Percentiles rank a stretch among this genome's conserved stretches.
phyloP scores from a whole-genome alignment of 2,797 vertebrate genomes.

The Phylloscopus collybita region DNA sequence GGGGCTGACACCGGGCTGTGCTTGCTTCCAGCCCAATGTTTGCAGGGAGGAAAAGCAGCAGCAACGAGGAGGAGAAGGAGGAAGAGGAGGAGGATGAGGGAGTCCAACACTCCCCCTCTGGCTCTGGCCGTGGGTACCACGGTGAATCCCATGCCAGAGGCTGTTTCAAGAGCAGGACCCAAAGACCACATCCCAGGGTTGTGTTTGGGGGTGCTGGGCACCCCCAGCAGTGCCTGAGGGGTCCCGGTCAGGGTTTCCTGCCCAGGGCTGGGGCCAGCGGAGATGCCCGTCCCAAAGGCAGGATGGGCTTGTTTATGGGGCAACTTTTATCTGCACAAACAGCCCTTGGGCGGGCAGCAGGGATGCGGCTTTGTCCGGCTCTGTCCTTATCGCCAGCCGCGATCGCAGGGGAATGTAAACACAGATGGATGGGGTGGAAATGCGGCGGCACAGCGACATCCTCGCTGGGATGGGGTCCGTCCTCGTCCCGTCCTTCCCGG shows the following conservation, averaged over 20 bases:
- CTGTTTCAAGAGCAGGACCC: not conserved
- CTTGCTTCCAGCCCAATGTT: not conserved
- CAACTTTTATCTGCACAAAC: conserved; percentile 35
- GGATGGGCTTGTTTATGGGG: conserved; percentile 64
- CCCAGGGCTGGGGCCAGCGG: not conserved
- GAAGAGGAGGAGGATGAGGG: not conserved
- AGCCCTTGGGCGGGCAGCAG: conserved; percentile 4
- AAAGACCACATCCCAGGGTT: accelerated
- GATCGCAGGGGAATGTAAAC: conserved; percentile 59
- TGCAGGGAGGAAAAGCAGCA: not conserved
- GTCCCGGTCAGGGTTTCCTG: not conserved
- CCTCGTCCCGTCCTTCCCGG: accelerated
- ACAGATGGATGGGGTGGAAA: conserved; percentile 28
- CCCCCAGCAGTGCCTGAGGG: not conserved
- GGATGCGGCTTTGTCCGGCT: not conserved
- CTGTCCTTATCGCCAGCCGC: not conserved
- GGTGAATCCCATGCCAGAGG: not conserved
- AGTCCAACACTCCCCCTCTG: not conserved
- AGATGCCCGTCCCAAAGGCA: conserved; percentile 22
- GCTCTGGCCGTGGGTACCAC: accelerated
- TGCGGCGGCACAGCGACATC: conserved; percentile 14
- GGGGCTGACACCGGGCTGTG: not conserved
- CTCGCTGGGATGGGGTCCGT: not conserved
- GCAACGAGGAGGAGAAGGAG: not conserved
- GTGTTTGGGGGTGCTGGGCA: not conserved